phyloP scores from a whole-genome alignment of 2,113 vertebrate genomes.

The Hypanus sabinus region DNA sequence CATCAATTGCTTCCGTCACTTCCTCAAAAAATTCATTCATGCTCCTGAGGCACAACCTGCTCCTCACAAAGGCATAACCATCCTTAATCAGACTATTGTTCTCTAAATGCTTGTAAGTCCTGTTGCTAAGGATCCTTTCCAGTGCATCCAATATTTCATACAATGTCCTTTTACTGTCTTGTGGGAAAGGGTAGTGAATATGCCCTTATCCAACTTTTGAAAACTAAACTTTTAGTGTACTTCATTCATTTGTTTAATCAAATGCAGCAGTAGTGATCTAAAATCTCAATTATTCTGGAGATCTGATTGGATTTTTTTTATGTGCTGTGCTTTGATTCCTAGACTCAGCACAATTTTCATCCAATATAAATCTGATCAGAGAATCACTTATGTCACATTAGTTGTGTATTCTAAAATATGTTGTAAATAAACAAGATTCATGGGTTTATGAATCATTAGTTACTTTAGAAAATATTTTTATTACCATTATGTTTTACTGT shows the following conservation, averaged over 20 bases:
- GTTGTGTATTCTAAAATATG: neutral
- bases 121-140: no score
- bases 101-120: no score
- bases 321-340: neutral
- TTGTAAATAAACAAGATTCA: neutral
- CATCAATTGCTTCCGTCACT: no score
- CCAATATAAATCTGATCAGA: neutral
- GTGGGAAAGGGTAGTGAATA: neutral
- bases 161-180: neutral
- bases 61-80: no score
- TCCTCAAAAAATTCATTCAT: no score
- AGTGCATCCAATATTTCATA: neutral
- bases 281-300: neutral
- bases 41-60: no score
- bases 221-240: neutral
- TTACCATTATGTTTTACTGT: constrained; percentile 6
- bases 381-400: neutral
- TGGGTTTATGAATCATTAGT: constrained; percentile 16
- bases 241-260: neutral
- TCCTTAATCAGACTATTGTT: no score
- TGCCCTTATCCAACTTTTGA: neutral
- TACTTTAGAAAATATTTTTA: constrained; percentile 31
- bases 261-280: neutral
- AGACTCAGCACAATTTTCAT: neutral
- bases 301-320: no score